phyloP scores from a whole-genome alignment of 2,888 invertebrate genomes.

The Gandaritis pyraliata region DNA sequence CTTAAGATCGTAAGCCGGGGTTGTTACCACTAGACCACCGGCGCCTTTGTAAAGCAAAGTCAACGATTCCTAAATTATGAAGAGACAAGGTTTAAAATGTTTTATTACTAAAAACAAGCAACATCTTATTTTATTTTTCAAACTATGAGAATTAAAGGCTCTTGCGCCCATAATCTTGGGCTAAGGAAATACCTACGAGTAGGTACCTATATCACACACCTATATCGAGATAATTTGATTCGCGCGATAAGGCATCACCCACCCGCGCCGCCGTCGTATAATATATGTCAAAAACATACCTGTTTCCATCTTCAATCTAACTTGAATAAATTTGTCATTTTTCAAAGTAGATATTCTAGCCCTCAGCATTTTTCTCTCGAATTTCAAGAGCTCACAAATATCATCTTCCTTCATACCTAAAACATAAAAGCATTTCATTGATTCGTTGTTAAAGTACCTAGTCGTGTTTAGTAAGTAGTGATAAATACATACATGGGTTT shows the following conservation, averaged over 20 bases:
- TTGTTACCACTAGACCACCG: no score
- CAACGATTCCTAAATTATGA: no score
- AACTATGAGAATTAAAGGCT: no score
- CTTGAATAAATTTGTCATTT: conserved; percentile 97
- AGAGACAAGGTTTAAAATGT: no score
- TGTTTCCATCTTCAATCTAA: conserved; percentile 97
- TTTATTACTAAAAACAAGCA: background rate
- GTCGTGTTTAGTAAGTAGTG: background rate
- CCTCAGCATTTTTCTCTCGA: conserved; percentile 96
- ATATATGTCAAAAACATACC: conserved; percentile 69
- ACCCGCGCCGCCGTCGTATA: no score
- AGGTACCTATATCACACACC: no score
- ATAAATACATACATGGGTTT: conserved; percentile 91
- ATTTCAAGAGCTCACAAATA: conserved; percentile 94
- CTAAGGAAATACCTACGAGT: background rate
- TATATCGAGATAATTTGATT: no score
- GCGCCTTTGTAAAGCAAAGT: no score
- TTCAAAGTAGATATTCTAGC: conserved; percentile 93
- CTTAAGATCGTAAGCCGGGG: no score
- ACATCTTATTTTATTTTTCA: no score
- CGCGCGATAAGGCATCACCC: no score
- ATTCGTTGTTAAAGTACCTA: no score
- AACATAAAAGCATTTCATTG: conserved; percentile 28
- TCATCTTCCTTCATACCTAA: conserved; percentile 95
- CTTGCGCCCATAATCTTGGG: background rate